phyloP scores from a whole-genome alignment of 2,797 vertebrate genomes.

The Cheracebus regulus region DNA sequence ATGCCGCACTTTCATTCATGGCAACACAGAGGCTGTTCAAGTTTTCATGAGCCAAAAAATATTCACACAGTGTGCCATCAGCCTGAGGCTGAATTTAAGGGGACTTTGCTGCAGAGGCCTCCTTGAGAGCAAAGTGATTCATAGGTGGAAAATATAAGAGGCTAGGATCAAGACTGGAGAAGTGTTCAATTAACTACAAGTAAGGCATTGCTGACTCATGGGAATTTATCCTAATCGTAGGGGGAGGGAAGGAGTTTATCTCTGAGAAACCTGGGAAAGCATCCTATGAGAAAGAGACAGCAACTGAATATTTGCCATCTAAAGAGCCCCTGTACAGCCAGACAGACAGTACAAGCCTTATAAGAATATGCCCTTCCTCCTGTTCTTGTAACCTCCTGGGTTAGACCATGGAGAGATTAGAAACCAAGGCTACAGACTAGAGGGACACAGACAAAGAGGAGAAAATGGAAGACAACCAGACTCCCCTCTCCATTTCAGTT shows the following conservation, averaged over 20 bases:
- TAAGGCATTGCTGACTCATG: not conserved
- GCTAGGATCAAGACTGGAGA: not conserved
- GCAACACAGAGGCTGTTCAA: not conserved
- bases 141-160: not conserved
- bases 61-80: not conserved
- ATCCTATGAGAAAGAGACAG: not conserved
- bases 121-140: not conserved
- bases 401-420: not conserved
- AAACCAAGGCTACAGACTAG: not conserved
- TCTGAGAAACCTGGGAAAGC: not conserved
- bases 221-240: not conserved
- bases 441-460: not conserved
- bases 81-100: not conserved
- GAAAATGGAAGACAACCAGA: not conserved
- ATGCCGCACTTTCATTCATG: too few relatives aligned
- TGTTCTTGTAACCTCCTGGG: not conserved
- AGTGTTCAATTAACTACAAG: not conserved
- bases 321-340: not conserved
- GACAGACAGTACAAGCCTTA: not conserved
- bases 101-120: not conserved
- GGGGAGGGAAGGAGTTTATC: not conserved
- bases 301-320: not conserved
- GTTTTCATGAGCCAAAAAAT: not conserved
- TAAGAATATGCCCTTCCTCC: not conserved
- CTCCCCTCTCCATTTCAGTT: not conserved